Evolutionary conservation across 2,113 vertebrate genomes (phyloP), one percentile per base, ranked within the genome.

Genomic region (Calyptomena viridis): DNA sequence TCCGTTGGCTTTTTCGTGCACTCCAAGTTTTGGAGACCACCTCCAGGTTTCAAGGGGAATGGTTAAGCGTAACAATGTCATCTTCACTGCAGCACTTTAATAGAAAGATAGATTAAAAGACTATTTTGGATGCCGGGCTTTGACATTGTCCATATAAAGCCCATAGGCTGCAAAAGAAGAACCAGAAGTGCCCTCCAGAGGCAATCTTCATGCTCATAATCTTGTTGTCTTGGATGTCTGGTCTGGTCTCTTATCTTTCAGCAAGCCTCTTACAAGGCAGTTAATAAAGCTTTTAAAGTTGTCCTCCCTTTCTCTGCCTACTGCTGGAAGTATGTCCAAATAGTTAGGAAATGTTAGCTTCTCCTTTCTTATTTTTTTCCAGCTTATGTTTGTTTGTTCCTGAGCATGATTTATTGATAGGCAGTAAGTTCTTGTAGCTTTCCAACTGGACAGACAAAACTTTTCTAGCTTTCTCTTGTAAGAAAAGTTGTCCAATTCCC

Each of bases 181-280:
- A 59, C 27, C 52, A 55, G 82, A 93, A 86, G 76, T 92, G 88
- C 68, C 73, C 68, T 90, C 83, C 86, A 93, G 69, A 95, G 94
- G 77, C 73, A 63, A 44, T 93, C 14, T 30, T 84, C 19, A 7
- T 8, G 28, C 33, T 5, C 4, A 7, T 55, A 14, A 14, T 77
- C 59, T 60, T 47, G 15, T 50, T 60, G 23, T 90, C 68, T 83
- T 20, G 75, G 60, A 30, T 5, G 3, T 56, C 50, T 80, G 18
- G 8, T 89, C 58, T 66, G 25, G n/a, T 80, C 59, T 82, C 24
- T 56, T 50, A 3, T 62, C 67, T 92, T 94, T 90, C n/a, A 90
- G 50, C 33, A 12, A 67, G 14, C 9, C 11, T 74, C 72, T 67
- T 66, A 52, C 40, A 69, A 88, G 69, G 27, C 66, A 67, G 47